Base-by-base conservation (phyloP, 2,888 invertebrate species). In the Tortricodes alternella region DNA sequence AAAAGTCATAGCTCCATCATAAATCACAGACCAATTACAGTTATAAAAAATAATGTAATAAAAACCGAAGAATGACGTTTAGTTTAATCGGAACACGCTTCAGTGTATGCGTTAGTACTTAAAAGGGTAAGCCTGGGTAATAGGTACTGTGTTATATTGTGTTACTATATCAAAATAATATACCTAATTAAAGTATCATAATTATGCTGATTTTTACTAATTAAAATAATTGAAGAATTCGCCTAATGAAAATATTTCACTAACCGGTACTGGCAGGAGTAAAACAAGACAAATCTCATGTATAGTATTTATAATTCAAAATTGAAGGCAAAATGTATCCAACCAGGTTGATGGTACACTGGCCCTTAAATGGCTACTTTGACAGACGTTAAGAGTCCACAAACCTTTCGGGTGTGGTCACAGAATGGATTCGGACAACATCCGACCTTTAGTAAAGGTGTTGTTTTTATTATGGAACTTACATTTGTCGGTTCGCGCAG, bases 331-430 rank as follows among this genome's bases (percentile, higher is more conserved):
- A 68, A 70, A 69, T 76, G 72, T 44, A 74, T 81, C 79, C 83
- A 81, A 86, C 78, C 75, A 62, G 63, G 71, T 88, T 89, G 88
- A 89, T 83, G 80, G 81, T 83, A 76, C 84, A 83, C 79, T 78
- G 75, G 79, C 76, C 67, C 73, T 88, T 91, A 91, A 90, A 91
- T 91, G 91, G 89, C 84, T 78, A 72, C 76, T 85, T 86, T 89
- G 91, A 89, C 89, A 89, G 88, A 85, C 85, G 78, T 83, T 82
- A 80, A 81, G 76, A 78, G 74, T 70, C 78, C 67, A 76, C 80
- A 78, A 70, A 71, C 70, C 63, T 79, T 81, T 81, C 82, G 82
- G 83, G 85, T 87, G 87, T 83, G 87, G 86, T 81, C 84, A 81
- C 77, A 74, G 79, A 83, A 81, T 76, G 74, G 77, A 82, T 81